Percentiles rank a stretch among this genome's conserved stretches.
phyloP scores from a whole-genome alignment of 1,140 invertebrate genomes.

The Zaprionus vittiger region DNA sequence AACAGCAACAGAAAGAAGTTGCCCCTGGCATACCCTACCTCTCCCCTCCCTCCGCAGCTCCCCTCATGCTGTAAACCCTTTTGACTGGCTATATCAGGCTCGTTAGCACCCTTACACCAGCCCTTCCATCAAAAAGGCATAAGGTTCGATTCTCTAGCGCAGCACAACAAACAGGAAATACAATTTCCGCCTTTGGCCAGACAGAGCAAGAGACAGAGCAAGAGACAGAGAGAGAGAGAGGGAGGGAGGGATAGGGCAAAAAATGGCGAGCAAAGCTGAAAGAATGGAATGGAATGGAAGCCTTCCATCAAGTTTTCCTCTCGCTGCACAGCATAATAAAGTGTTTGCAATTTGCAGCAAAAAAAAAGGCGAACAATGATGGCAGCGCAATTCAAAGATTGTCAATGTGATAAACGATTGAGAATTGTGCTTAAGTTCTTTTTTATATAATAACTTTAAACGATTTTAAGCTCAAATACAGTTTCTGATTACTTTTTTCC shows the following conservation, averaged over 20 bases:
- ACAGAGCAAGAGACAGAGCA: constrained; percentile 3
- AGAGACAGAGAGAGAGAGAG: background rate
- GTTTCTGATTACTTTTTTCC: too few species aligned
- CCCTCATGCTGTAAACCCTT: background rate
- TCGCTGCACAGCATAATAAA: constrained; percentile 4
- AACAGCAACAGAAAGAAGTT: constrained; percentile 36
- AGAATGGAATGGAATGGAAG: too few species aligned
- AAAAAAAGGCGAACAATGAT: background rate
- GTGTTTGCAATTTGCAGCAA: constrained; percentile 11
- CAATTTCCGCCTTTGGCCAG: constrained; percentile 59
- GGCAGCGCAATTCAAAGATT: constrained; percentile 1
- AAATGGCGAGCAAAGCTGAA: background rate
- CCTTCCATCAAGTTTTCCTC: background rate
- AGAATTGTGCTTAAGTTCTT: background rate
- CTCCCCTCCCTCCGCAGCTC: too few species aligned
- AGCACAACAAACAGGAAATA: constrained; percentile 61
- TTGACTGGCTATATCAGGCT: constrained; percentile 27
- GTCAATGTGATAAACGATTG: background rate
- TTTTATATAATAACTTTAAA: too few species aligned
- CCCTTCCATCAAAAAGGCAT: constrained; percentile 42
- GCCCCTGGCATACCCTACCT: background rate
- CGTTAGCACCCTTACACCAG: constrained; percentile 4
- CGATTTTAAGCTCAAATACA: too few species aligned
- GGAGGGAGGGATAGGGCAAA: constrained; percentile 4
- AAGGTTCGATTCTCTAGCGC: constrained; percentile 4